phyloP scores from a whole-genome alignment of 2,113 vertebrate genomes.

The Panthera uncia region DNA sequence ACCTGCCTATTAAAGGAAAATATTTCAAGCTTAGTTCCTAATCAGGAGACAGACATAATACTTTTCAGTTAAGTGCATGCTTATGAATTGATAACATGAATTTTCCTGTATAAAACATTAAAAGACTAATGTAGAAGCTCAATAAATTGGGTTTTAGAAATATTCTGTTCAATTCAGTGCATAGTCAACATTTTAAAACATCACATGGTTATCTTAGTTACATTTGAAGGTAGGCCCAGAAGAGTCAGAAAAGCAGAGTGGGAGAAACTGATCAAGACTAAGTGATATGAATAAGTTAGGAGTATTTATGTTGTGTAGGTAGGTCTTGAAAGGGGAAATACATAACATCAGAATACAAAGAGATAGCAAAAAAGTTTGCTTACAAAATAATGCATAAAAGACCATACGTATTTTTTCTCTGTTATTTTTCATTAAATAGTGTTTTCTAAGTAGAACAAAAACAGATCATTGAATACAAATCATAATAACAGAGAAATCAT shows the following conservation, averaged over 20 bases:
- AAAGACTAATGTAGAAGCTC: background rate
- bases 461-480: background rate
- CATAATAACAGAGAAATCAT: background rate
- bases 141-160: background rate
- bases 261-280: background rate
- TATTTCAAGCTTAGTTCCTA: constrained; percentile 5
- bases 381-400: background rate
- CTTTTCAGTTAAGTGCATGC: background rate
- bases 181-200: background rate
- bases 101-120: background rate
- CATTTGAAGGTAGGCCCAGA: background rate
- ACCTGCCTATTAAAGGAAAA: background rate
- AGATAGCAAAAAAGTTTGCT: background rate
- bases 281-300: background rate
- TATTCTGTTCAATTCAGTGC: background rate
- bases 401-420: background rate
- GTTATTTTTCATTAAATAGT: background rate
- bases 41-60: background rate
- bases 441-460: background rate
- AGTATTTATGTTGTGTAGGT: background rate
- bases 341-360: background rate
- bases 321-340: background rate
- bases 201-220: background rate
- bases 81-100: background rate
- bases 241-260: background rate